Evolutionary conservation across 2,113 vertebrate genomes (phyloP).

Genomic region (Malurus elegans): DNA sequence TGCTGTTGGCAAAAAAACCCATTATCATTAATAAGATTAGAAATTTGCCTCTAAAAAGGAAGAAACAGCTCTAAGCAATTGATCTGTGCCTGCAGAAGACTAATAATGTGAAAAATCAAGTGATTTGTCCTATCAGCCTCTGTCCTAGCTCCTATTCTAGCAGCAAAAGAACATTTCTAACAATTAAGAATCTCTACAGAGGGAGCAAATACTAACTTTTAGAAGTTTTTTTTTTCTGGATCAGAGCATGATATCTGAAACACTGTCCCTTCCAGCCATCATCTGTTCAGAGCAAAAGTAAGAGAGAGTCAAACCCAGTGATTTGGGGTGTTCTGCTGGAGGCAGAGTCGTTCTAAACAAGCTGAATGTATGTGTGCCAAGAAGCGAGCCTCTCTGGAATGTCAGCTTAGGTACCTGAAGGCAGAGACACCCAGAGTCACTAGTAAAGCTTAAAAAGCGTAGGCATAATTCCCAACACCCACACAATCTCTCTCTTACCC

Average conservation of each 20-base stretch:
- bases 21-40: constrained; percentile 57
- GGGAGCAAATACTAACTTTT: background rate
- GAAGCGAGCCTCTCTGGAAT: background rate
- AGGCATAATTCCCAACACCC: constrained; percentile 15
- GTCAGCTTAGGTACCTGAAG: background rate
- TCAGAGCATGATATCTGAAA: background rate
- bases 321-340: background rate
- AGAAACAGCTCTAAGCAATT: constrained; percentile 16
- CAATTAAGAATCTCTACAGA: background rate
- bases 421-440: background rate
- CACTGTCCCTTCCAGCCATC: background rate
- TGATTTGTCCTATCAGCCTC: constrained; percentile 1
- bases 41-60: constrained; percentile 38
- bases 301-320: background rate
- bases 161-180: background rate
- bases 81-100: constrained; percentile 3
- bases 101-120: constrained; percentile 22
- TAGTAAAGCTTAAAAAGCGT: background rate
- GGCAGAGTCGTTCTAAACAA: background rate
- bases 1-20: constrained; percentile 2
- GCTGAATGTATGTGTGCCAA: background rate
- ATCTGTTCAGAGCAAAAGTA: background rate
- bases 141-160: background rate
- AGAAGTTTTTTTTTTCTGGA: background rate
- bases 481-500: background rate